Base-by-base conservation (phyloP, 2,797 vertebrate species). In the Coccyzus lansbergi region DNA sequence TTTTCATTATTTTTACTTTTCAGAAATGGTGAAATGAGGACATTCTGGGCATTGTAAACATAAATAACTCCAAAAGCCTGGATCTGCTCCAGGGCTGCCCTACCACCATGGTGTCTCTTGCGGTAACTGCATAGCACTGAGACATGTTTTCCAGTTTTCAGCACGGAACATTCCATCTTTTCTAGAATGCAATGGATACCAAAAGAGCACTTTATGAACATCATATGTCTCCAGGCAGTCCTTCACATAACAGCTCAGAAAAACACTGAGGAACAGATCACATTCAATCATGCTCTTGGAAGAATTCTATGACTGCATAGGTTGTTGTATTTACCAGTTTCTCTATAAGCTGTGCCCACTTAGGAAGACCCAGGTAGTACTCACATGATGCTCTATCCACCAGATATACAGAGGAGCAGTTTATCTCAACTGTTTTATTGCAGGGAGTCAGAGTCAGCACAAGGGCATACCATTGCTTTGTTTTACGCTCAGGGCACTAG, bases 241-340 rank as follows among this genome's bases (percentile, higher is more conserved):
- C 29, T 89, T 90, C 51, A 91, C n/a, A 81, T 51, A 81, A 84
- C 19, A 49, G 42, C 58, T 85, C 70, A 78, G n/a, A 65, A 63
- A 31, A 44, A n/a, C n/a, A 46, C 15, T 59, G 42, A 90, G 25
- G 49, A 88, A n/a, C 52, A 77, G 53, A 44, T 7, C 31, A 19
- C 33, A 11, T 69, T 46, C 88, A 84, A 68, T 70, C 38, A 52
- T 17, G 7, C 4, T 78, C 8, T 81, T 55, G 49, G 42, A 79
- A 64, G 6, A 31, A 60, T 75, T 77, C 12, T 68, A 38, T 64
- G 19, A 12, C 51, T 88, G 19, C 18, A 15, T 36, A 18, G 24
- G 25, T 62, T 2, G 2, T 8, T 34, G 29, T 60, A 26, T 75
- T 85, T 64, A 36, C 12, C 26, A 16, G 26, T 65, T 88, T 68